Evolutionary conservation across 2,797 vertebrate genomes (phyloP).

Genomic region (Falco cherrug): DNA sequence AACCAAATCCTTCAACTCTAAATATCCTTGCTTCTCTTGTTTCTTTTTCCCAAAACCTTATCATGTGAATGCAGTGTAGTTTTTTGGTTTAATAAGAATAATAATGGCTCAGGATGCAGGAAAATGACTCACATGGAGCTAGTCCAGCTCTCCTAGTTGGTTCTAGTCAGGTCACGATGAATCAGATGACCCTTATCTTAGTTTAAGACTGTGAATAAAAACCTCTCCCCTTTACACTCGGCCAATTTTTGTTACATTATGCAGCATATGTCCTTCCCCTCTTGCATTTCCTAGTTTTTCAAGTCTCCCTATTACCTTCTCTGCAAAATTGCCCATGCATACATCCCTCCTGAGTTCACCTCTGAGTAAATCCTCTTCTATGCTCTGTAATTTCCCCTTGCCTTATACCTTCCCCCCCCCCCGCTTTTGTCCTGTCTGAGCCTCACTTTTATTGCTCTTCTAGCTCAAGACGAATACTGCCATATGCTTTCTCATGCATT

Average conservation of each 20-base stretch:
- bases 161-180: constrained; percentile 69
- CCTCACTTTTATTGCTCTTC: not conserved
- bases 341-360: not conserved
- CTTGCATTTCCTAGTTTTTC: constrained; percentile 19
- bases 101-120: constrained; percentile 64
- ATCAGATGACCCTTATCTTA: constrained; percentile 76
- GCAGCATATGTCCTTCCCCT: constrained; percentile 11
- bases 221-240: constrained; percentile 32
- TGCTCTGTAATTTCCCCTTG: not conserved
- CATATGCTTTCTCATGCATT: not conserved
- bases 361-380: not conserved
- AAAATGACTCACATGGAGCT: constrained; percentile 73
- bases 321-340: not conserved
- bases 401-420: not conserved
- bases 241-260: constrained; percentile 32
- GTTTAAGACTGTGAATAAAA: constrained; percentile 63
- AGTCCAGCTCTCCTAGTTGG: constrained; percentile 51
- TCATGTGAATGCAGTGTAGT: not conserved
- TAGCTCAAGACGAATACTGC: not conserved
- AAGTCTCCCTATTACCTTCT: not conserved
- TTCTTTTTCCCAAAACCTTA: constrained; percentile 29
- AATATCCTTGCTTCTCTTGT: not conserved
- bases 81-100: constrained; percentile 65
- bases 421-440: not conserved
- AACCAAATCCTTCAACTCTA: not conserved